Percentiles rank a stretch among this genome's conserved stretches.
Evolutionary conservation across 2,888 invertebrate genomes (phyloP).

Genomic region (Maniola hyperantus): DNA sequence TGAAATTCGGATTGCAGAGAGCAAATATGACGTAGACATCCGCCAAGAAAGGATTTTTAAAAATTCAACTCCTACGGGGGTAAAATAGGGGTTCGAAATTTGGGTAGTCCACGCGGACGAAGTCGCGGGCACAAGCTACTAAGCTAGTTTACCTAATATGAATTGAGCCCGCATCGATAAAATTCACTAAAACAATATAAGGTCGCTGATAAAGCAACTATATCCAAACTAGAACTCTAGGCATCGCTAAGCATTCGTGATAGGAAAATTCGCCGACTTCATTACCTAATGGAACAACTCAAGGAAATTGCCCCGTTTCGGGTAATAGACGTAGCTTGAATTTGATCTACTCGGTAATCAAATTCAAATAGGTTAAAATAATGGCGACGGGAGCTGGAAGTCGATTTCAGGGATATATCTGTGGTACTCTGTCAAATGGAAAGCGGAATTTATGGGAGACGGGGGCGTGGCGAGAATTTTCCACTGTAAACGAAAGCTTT

Average conservation of each 20-base stretch:
- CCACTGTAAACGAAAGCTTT: slow-evolving; percentile 32
- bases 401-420: slow-evolving; percentile 45
- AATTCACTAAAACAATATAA: too few relatives aligned
- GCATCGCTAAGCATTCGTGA: slow-evolving; percentile 20
- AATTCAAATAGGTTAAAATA: slow-evolving; percentile 45
- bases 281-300: slow-evolving; percentile 52
- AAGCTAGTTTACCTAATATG: too few relatives aligned
- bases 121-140: too few relatives aligned
- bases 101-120: too few relatives aligned
- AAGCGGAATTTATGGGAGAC: slow-evolving; percentile 44
- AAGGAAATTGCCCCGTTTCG: slow-evolving; percentile 49
- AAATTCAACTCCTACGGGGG: too few relatives aligned
- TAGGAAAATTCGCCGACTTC: slow-evolving; percentile 42
- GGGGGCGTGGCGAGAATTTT: slow-evolving; percentile 41
- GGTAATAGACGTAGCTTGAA: slow-evolving; percentile 33
- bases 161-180: too few relatives aligned
- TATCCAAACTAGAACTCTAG: slow-evolving; percentile 13
- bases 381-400: slow-evolving; percentile 44
- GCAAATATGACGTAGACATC: too few relatives aligned
- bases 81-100: too few relatives aligned
- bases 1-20: too few relatives aligned
- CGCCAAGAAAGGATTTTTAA: too few relatives aligned
- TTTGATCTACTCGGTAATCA: slow-evolving; percentile 41
- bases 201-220: slow-evolving; percentile 31
- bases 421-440: slow-evolving; percentile 43